Evolutionary conservation across 2,797 vertebrate genomes (phyloP).

Genomic region (Sitta carolinensis): DNA sequence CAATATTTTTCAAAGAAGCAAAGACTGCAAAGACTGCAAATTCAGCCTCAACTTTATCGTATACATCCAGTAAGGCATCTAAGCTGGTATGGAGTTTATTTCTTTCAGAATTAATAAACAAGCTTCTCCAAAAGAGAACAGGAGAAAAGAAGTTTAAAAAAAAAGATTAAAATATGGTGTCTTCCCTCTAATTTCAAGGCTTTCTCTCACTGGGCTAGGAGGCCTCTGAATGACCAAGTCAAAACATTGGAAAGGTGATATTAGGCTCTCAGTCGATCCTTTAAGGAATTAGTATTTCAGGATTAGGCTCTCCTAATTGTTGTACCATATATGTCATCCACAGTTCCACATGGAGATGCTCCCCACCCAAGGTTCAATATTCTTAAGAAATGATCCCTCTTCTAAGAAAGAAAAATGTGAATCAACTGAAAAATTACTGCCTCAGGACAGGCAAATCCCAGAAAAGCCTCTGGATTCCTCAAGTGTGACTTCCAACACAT

Average conservation of each 20-base stretch:
- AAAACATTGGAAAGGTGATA: not conserved
- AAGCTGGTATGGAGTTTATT: not conserved
- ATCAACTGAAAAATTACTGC: not conserved
- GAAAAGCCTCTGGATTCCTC: not conserved
- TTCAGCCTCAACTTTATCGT: not conserved
- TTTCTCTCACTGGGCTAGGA: not conserved
- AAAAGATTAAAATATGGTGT: not conserved
- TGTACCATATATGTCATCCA: not conserved
- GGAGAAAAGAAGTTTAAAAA: not conserved
- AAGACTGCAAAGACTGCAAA: not conserved
- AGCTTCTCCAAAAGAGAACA: not conserved
- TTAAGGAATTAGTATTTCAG: not conserved
- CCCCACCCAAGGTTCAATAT: not conserved
- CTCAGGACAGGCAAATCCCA: not conserved
- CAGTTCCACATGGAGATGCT: not conserved
- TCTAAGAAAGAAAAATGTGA: not conserved
- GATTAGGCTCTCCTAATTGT: not conserved
- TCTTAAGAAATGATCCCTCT: not conserved
- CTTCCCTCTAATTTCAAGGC: not conserved
- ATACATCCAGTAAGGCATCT: not conserved
- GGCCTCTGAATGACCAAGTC: not conserved
- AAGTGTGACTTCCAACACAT: not conserved
- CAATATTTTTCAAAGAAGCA: not conserved
- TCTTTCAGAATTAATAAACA: not conserved
- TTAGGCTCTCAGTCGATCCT: accelerated